Percentiles rank a stretch among this genome's conserved stretches.
phyloP scores from a whole-genome alignment of 2,113 vertebrate species.

The Myotis lucifugus region DNA sequence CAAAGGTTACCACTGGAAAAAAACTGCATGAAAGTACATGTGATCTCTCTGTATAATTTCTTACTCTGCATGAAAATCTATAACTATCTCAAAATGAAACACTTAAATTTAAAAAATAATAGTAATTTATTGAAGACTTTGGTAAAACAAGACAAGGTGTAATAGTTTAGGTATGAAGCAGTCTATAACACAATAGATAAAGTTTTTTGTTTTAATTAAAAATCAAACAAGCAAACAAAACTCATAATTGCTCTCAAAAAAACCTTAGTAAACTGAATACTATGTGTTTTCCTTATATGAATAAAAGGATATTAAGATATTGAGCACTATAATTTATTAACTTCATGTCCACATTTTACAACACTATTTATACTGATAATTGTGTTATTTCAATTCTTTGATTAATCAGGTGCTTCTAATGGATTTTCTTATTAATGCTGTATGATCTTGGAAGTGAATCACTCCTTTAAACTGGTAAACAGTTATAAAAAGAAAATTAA shows the following conservation, averaged over 20 bases:
- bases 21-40: background rate
- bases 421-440: background rate
- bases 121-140: background rate
- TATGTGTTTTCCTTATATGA: background rate
- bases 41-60: background rate
- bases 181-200: background rate
- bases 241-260: background rate
- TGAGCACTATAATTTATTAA: background rate
- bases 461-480: background rate
- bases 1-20: background rate
- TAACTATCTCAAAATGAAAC: slow-evolving; percentile 25
- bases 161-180: background rate
- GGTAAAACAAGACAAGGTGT: background rate
- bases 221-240: background rate
- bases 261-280: background rate
- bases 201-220: background rate
- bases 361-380: background rate
- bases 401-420: background rate
- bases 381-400: background rate
- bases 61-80: background rate
- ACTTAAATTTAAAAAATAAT: background rate
- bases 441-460: background rate
- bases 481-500: background rate
- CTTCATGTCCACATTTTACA: background rate
- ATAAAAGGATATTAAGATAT: background rate